These are phyloP conservation scores for Caenorhabditis macrosperma DNA, from an alignment of 2,888 invertebrate genomes.

Conservation along the genomic window DNA sequence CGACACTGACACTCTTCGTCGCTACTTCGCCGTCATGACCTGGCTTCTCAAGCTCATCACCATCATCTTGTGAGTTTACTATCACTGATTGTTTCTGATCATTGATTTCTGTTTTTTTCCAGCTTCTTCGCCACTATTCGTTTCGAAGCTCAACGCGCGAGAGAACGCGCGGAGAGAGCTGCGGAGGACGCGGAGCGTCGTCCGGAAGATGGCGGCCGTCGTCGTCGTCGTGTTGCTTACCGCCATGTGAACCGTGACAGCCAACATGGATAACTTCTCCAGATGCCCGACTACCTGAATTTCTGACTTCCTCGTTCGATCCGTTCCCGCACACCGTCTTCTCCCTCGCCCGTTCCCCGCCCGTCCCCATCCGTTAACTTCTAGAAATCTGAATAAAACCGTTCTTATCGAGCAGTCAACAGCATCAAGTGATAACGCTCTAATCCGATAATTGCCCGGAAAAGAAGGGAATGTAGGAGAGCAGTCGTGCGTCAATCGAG, in stretches of 20 bases:
- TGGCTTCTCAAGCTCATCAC: conserved; percentile 13
- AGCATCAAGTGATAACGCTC: not conserved
- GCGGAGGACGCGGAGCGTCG: not conserved
- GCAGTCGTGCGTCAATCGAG: not conserved
- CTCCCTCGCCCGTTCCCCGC: no score
- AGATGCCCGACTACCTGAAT: not conserved
- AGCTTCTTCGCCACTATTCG: conserved; percentile 17
- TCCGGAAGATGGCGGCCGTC: not conserved
- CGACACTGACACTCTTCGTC: conserved; percentile 9
- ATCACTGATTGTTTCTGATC: not conserved
- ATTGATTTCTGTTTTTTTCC: no score
- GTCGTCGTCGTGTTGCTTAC: conserved; percentile 15
- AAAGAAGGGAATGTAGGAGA: not conserved
- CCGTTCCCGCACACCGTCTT: no score
- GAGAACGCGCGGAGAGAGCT: not conserved
- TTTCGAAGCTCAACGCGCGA: not conserved
- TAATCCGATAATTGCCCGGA: not conserved
- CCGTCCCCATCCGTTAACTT: no score
- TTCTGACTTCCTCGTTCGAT: no score
- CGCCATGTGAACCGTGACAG: not conserved
- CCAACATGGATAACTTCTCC: not conserved
- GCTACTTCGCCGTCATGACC: conserved; percentile 4
- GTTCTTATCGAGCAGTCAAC: not conserved
- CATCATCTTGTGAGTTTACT: conserved; percentile 7
- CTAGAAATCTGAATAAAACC: conserved; percentile 4